Percentiles rank a stretch among this genome's conserved stretches.
phyloP scores from a whole-genome alignment of 2,113 vertebrate genomes.

The Perognathus longimembris region DNA sequence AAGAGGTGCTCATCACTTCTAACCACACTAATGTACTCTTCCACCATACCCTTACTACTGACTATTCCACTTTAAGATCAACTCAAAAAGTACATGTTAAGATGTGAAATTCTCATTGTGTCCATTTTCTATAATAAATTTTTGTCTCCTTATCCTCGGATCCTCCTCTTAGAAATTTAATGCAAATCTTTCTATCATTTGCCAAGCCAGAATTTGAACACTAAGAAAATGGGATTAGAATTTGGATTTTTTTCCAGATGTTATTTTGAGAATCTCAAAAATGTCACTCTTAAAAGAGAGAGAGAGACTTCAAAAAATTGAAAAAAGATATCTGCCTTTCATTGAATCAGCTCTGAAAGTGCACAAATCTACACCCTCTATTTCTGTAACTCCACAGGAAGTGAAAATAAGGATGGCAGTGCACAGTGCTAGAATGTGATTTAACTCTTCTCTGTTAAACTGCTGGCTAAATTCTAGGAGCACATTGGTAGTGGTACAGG shows the following conservation, averaged over 20 bases:
- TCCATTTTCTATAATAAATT: neutral
- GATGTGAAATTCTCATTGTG: neutral
- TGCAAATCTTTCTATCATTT: neutral
- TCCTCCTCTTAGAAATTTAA: neutral
- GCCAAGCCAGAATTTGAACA: neutral
- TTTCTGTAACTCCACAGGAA: constrained; percentile 15
- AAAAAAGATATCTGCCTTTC: neutral
- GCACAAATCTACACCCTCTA: neutral
- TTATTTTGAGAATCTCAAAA: constrained; percentile 20
- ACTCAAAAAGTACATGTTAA: neutral
- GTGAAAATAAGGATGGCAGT: neutral
- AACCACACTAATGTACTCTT: neutral
- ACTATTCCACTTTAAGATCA: neutral
- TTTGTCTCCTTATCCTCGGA: neutral
- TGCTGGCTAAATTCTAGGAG: neutral
- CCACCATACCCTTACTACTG: neutral
- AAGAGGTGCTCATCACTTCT: neutral
- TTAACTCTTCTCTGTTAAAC: neutral
- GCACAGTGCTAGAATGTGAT: neutral
- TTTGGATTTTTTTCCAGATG: neutral
- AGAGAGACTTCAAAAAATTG: neutral
- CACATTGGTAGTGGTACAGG: neutral
- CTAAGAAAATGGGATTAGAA: neutral
- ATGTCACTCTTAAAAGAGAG: neutral
- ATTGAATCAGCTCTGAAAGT: neutral